A percentile compares a stretch with the other conserved stretches of the same genome.
Conservation (phyloP, 2,888 invertebrate genomes). For the Tetropium fuscum region DNA sequence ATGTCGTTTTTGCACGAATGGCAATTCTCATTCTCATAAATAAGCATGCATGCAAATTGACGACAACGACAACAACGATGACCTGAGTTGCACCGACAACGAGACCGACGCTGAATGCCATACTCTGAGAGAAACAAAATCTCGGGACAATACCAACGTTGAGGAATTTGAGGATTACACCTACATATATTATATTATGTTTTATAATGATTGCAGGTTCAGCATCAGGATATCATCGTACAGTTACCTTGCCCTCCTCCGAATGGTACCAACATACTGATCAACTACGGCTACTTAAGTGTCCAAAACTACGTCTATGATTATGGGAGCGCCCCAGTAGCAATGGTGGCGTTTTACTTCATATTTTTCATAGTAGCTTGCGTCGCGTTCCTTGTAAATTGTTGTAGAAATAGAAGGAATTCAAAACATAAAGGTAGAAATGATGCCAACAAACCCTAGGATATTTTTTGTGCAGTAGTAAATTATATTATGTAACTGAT, state of each 20-base stretch:
- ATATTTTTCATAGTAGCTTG: constrained; percentile 73
- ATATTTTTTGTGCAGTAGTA: not conserved
- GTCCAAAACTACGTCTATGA: constrained; percentile 69
- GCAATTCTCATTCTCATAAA: too few species aligned
- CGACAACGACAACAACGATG: too few species aligned
- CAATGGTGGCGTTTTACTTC: constrained; percentile 73
- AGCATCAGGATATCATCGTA: constrained; percentile 88
- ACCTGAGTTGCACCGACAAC: too few species aligned
- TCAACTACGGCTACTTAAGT: constrained; percentile 67
- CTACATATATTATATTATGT: too few species aligned
- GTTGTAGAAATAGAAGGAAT: constrained; percentile 52
- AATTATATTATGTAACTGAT: constrained; percentile 17
- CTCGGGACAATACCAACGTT: too few species aligned
- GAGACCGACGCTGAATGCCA: too few species aligned
- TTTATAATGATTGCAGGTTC: too few species aligned
- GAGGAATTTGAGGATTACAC: too few species aligned
- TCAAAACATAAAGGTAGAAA: constrained; percentile 67
- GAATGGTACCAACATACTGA: constrained; percentile 79
- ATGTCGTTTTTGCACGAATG: too few species aligned
- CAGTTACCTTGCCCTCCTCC: constrained; percentile 85
- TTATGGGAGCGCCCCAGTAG: constrained; percentile 70
- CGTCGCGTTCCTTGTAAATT: constrained; percentile 68
- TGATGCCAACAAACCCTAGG: constrained; percentile 74
- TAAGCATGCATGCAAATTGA: too few species aligned
- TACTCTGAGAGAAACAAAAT: too few species aligned